Evolutionary conservation across 2,888 invertebrate genomes (phyloP), one percentile per base, ranked within the genome.

Genomic region (Sipha maydis): DNA sequence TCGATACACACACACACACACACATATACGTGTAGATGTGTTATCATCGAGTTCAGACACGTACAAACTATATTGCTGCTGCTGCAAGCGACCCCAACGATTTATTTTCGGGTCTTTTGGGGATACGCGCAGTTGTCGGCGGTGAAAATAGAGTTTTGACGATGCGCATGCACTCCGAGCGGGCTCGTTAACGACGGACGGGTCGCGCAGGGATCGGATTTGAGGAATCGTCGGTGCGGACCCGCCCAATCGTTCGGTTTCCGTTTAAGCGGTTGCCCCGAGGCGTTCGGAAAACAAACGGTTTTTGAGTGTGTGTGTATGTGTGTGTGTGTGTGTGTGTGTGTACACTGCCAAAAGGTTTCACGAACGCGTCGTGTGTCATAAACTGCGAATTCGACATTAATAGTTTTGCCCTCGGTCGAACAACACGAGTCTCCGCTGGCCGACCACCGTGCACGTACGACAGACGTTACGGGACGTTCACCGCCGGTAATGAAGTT

Each of bases 41-140:
- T 34, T 34, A 28, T 54, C 56, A 3, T 25, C 14, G 14, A 5
- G 34, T 61, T 34, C 11, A 34, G 56, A n/a, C 56, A 34, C 54
- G 34, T 71, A 31, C 71, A 14, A 9, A 11, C 48, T 14, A 48
- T 28, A 9, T 17, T 17, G 11, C 71, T 28, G 28, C 17, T 31
- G 71, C 31, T 38, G 38, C 75, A 38, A 21, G 41, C 41, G 38
- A 67, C n/a, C 38, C 41, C 67, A 17, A 67, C 67, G 67, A 69
- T 80, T 80, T 80, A 69, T 80, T 69, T 69, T 41, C 38, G 80
- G 19, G 80, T 41, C 80, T 67, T 80, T 67, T 19, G 80, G 80
- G 80, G 80, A 67, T 80, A 67, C 41, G 19, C n/a, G 8, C 38
- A 17, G 17, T 34, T 25, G 56, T 34, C 61, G 17, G 38, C 38